Base-by-base conservation (phyloP, 2,797 vertebrate species). In the Heterohyrax brucei region DNA sequence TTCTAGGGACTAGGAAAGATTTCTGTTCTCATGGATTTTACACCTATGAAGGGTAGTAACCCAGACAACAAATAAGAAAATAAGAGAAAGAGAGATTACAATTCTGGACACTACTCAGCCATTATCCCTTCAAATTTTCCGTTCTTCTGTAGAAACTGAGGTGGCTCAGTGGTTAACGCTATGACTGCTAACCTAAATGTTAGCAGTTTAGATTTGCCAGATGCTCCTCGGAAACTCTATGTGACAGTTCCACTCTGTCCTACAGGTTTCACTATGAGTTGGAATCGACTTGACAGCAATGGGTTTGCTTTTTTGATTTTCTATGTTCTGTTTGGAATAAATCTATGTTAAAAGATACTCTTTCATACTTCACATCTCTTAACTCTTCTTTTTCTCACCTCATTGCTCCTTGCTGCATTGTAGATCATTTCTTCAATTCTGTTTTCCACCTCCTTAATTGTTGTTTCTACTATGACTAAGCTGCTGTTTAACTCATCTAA, bases 11-110 rank as follows among this genome's bases (percentile, higher is more conserved):
- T 9, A 39, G 70, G 9, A n/a, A 61, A 72, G 68, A 61, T 53
- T 86, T 78, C 53, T 86, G 68, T 21, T 82, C 33, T 94, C 22
- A 33, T n/a, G 28, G 44, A 82, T 50, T 19, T 84, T 88, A 87
- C 9, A 39, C 33, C 10, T 61, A 28, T 18, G 26, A 76, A 13
- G 13, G 59, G 59, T 61, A 44, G 46, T 89, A 46, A 33, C 12
- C 18, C 2, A 88, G 53, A 91, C 13, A 39, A 62, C 28, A 28
- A 92, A 64, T 5, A 77, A 56, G 22, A 75, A 76, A 59, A 48
- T 18, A 64, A 53, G 39, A 28, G 16, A 46, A 79, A 10, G 46
- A 92, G 22, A 5, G 19, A 21, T 21, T 61, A 22, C 59, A 61
- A 61, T 66, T 89, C 19, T 86, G 44, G 61, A 68, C 12, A 28